phyloP scores from a whole-genome alignment of 64 coral and sea anemone genomes.

The Porites lutea region DNA sequence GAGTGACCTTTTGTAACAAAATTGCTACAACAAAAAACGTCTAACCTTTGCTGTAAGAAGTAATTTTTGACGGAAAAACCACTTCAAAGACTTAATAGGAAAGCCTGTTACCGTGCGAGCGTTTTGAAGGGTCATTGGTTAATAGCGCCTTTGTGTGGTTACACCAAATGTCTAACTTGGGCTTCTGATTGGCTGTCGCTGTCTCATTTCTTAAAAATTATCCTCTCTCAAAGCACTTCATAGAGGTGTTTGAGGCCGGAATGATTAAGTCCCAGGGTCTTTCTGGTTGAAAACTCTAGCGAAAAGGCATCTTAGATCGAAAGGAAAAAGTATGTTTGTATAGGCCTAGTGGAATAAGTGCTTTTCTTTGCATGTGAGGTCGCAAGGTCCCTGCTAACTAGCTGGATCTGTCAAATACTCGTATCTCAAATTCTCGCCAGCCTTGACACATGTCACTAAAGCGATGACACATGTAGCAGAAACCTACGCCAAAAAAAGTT shows the following conservation, averaged over 20 bases:
- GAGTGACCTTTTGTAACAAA: slow-evolving; percentile 13
- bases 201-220: slow-evolving; percentile 29
- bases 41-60: background rate
- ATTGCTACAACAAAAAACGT: background rate
- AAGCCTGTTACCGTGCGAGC: background rate
- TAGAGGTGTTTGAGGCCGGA: slow-evolving; percentile 32
- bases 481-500: slow-evolving; percentile 44
- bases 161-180: background rate
- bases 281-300: background rate
- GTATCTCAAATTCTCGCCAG: slow-evolving; percentile 28
- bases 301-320: background rate
- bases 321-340: background rate
- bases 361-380: background rate
- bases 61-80: slow-evolving; percentile 1
- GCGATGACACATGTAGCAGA: slow-evolving; percentile 41
- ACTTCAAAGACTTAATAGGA: background rate
- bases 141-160: slow-evolving; percentile 28
- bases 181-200: slow-evolving; percentile 19
- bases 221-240: slow-evolving; percentile 19
- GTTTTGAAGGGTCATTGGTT: slow-evolving; percentile 36
- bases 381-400: slow-evolving; percentile 66
- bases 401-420: slow-evolving; percentile 63
- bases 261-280: background rate
- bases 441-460: slow-evolving; percentile 34
- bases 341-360: background rate